Conservation (phyloP, 2,797 vertebrate species). For the Galaxias olidus region DNA sequence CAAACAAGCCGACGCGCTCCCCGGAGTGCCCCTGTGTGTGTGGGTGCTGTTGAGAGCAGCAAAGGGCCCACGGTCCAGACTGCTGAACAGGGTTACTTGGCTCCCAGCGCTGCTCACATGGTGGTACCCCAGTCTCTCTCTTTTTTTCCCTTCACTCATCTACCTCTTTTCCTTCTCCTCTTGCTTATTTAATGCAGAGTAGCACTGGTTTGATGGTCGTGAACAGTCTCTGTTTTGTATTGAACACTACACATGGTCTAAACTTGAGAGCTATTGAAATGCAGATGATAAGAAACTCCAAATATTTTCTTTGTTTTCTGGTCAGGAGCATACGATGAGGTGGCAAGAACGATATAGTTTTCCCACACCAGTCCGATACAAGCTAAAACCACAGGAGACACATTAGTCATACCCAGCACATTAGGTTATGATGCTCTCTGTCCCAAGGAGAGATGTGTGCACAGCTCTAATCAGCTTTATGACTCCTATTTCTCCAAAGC, state of each 20-base stretch:
- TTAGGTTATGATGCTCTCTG: constrained; percentile 40
- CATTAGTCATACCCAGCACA: constrained; percentile 9
- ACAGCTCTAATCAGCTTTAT: constrained; percentile 54
- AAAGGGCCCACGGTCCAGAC: constrained; percentile 48
- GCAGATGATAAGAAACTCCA: neutral
- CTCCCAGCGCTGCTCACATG: constrained; percentile 10
- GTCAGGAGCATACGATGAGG: constrained; percentile 31
- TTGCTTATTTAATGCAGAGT: no score
- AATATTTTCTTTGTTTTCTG: constrained; percentile 23
- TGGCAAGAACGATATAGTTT: constrained; percentile 20
- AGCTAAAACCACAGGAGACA: constrained; percentile 42
- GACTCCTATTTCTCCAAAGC: constrained; percentile 40
- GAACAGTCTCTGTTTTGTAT: neutral
- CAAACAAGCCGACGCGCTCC: constrained; percentile 77
- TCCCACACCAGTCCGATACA: constrained; percentile 39
- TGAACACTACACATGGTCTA: constrained; percentile 12
- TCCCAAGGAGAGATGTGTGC: constrained; percentile 33
- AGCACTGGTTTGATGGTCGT: no score
- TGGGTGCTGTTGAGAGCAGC: constrained; percentile 54
- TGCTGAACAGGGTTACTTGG: constrained; percentile 65
- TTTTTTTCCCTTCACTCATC: constrained; percentile 8
- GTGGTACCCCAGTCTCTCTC: neutral
- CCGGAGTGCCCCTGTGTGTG: constrained; percentile 62
- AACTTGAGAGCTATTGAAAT: constrained; percentile 5
- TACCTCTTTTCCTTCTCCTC: neutral